phyloP scores from a whole-genome alignment of 2,797 vertebrate genomes.

The Coregonus sp. region DNA sequence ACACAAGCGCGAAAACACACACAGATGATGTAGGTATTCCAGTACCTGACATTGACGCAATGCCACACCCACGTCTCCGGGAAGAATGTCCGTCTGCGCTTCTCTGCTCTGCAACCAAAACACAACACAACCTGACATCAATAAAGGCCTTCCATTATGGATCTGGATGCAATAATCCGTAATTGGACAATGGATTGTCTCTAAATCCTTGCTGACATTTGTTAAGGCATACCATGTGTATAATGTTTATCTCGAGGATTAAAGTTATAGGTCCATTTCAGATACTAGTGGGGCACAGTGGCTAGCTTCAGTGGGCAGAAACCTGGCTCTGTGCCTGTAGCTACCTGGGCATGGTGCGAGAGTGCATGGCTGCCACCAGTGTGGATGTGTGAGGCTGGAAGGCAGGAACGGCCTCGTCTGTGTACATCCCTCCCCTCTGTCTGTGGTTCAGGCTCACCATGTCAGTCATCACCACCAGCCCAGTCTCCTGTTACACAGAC shows the following conservation, averaged over 20 bases:
- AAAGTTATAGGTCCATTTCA: constrained; percentile 32
- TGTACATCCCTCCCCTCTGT: constrained; percentile 90
- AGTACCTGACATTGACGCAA: constrained; percentile 90
- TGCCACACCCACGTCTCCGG: constrained; percentile 94
- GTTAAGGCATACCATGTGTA: not conserved
- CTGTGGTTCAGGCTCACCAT: constrained; percentile 89
- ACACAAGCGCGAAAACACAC: constrained; percentile 63
- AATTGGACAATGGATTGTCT: constrained; percentile 58
- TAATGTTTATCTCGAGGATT: constrained; percentile 45
- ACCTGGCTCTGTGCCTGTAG: too few relatives aligned
- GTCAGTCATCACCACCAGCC: constrained; percentile 92
- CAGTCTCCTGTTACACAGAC: constrained; percentile 81
- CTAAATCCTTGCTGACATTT: constrained; percentile 53
- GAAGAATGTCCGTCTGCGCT: constrained; percentile 89
- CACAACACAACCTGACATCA: constrained; percentile 66
- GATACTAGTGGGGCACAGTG: not conserved
- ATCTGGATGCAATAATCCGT: constrained; percentile 54
- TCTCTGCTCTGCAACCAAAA: constrained; percentile 81
- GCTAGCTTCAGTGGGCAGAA: too few relatives aligned
- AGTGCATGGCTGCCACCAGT: constrained; percentile 76
- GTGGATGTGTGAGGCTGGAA: constrained; percentile 91
- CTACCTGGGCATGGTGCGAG: constrained; percentile 79
- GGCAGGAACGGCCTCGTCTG: constrained; percentile 87
- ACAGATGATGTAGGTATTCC: constrained; percentile 54
- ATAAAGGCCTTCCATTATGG: constrained; percentile 52